Base-by-base conservation (phyloP, 2,113 vertebrate genomes). In the Genyomyrus donnyi region DNA sequence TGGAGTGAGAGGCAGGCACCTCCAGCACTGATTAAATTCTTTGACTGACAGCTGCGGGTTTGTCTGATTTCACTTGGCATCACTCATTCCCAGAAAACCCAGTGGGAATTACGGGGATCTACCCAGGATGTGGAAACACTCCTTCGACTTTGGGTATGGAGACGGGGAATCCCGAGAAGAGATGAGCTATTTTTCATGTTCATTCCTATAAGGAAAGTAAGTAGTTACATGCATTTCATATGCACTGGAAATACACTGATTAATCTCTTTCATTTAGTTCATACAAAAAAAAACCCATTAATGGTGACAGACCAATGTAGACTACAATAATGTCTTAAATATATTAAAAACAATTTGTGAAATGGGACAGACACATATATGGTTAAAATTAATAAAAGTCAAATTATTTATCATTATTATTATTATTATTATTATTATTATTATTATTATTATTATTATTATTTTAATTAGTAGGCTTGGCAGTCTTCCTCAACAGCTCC, bases 11-110 rank as follows among this genome's bases (percentile, higher is more conserved):
- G 48, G 5, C 42, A 50, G n/a, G 24, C 48, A n/a, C 24, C 42
- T 49, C 84, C 46, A 24, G 45, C 84, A 49, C 84, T 86, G 84
- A 86, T 50, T 86, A 86, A 50, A 86, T 49, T 50, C 48, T 86
- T 27, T 50, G 84, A 86, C 7, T 50, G 84, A 49, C 84, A 86
- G n/a, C 45, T 13, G 84, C 3, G 45, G 84, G 48, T 27, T n/a
- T n/a, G 13, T 50, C 48, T 85, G 17, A 48, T 86, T 86, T 50
- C 84, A 48, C 45, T 86, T n/a, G 45, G 24, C 84, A n/a, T 24
- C 45, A 49, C 45, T 49, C 48, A 27, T 46, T 31, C n/a, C 46
- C 83, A 85, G 39, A 49, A 85, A 49, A 3, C 10, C 31, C n/a
- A 74, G n/a, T 35, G 66, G 66, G 31, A 31, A 74, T 35, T 31